These are phyloP conservation scores for Heliocidaris tuberculata DNA, from an alignment of 35 echinoderm and acorn worm genomes.

Conservation along the genomic window DNA sequence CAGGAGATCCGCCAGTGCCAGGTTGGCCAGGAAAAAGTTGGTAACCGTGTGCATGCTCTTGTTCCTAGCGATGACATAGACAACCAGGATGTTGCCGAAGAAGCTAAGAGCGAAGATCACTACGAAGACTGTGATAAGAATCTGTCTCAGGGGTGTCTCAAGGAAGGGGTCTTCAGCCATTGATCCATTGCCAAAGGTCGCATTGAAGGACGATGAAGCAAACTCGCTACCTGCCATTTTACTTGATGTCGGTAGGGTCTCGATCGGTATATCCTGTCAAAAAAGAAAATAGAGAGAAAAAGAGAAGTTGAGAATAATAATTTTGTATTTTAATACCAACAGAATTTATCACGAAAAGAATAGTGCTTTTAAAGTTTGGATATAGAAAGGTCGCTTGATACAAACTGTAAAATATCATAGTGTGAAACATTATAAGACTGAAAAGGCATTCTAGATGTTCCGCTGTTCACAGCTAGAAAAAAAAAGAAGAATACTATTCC, in stretches of 20 bases:
- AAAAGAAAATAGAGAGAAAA: not conserved
- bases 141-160: slow-evolving; percentile 47
- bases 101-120: slow-evolving; percentile 71
- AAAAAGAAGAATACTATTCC: not conserved
- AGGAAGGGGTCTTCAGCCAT: slow-evolving; percentile 56
- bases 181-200: not conserved
- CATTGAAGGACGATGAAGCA: slow-evolving; percentile 1
- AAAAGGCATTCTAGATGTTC: no score
- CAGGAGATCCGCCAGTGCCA: slow-evolving; percentile 77
- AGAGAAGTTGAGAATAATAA: not conserved
- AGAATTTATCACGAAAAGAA: no score
- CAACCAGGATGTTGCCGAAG: slow-evolving; percentile 77
- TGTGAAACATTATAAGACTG: no score
- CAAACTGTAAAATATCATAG: no score
- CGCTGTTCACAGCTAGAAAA: no score
- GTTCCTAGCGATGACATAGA: slow-evolving; percentile 81
- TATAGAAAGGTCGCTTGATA: no score
- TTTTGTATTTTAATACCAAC: not conserved
- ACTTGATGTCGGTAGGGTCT: not conserved
- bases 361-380: no score
- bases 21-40: slow-evolving; percentile 87
- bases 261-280: no score
- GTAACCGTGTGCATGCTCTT: slow-evolving; percentile 85
- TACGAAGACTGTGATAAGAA: slow-evolving; percentile 61
- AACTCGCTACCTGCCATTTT: not conserved